phyloP scores from a whole-genome alignment of 2,797 vertebrate species.

The Cercopithecus neglectus region DNA sequence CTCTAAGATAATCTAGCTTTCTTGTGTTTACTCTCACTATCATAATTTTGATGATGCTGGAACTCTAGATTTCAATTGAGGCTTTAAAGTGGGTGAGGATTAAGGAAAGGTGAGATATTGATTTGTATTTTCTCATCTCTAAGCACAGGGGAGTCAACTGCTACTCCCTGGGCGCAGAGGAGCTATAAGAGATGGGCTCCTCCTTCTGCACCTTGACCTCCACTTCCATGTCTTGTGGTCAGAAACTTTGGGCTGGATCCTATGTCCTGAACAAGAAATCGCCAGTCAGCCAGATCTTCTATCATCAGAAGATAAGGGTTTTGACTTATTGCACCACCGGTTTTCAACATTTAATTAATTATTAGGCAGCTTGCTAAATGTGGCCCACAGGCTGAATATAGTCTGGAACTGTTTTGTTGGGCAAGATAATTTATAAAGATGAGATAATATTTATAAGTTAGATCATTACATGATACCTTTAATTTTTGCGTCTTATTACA shows the following conservation, averaged over 20 bases:
- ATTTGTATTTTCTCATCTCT: neutral
- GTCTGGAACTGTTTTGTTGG: neutral
- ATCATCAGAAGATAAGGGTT: neutral
- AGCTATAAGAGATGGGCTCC: rapidly evolving
- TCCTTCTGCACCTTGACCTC: neutral
- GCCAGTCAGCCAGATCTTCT: neutral
- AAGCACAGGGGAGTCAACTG: neutral
- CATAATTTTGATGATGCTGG: neutral
- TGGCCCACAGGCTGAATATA: neutral
- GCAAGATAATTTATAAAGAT: neutral
- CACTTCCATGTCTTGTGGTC: neutral
- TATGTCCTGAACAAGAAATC: neutral
- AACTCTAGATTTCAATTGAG: neutral
- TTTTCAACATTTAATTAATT: neutral
- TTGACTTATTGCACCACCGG: neutral
- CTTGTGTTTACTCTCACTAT: neutral
- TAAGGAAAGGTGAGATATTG: neutral
- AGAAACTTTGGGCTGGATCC: neutral
- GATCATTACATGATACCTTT: neutral
- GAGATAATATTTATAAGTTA: neutral
- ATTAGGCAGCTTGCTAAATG: neutral
- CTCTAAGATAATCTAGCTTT: neutral
- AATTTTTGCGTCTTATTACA: neutral
- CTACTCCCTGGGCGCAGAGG: neutral
- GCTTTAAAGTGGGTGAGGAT: neutral